A percentile compares a stretch with the other conserved stretches of the same genome.
These are phyloP conservation scores for Chrysemys picta DNA, from an alignment of 2,113 vertebrate species.

Conservation along the genomic window DNA sequence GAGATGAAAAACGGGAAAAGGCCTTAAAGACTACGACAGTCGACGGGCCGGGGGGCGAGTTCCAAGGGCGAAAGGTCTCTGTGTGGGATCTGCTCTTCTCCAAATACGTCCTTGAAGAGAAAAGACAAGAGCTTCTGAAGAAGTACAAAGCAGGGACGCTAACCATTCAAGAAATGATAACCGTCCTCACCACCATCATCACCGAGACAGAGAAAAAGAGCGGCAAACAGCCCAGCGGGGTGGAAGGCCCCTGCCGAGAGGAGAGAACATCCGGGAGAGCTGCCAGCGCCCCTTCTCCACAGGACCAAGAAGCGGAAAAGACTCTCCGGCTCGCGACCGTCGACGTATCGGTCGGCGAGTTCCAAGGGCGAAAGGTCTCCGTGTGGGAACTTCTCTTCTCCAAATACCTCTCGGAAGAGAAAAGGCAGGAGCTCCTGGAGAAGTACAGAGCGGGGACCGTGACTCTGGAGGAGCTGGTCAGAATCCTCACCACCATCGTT, in stretches of 20 bases:
- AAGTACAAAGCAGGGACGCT: too few species aligned
- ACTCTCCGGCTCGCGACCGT: neutral
- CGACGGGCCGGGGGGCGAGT: too few species aligned
- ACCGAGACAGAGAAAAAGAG: slow-evolving; percentile 68
- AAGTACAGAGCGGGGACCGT: slow-evolving; percentile 70
- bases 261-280: too few species aligned
- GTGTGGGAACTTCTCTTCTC: slow-evolving; percentile 78
- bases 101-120: too few species aligned
- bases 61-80: neutral
- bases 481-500: slow-evolving; percentile 37
- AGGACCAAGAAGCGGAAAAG: neutral
- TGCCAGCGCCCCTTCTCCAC: too few species aligned
- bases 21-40: too few species aligned
- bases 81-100: too few species aligned
- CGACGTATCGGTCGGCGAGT: neutral
- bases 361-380: neutral
- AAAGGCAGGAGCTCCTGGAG: slow-evolving; percentile 70
- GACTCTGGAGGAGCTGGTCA: slow-evolving; percentile 66
- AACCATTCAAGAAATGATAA: neutral
- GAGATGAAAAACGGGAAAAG: too few species aligned
- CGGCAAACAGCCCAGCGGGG: neutral
- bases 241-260: too few species aligned
- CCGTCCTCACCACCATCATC: too few species aligned
- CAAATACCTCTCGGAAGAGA: slow-evolving; percentile 76
- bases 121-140: too few species aligned